A percentile compares a stretch with the other conserved stretches of the same genome.
These are phyloP conservation scores for Drosophila neotestacea DNA, from an alignment of 2,888 invertebrate genomes.

Conservation along the genomic window DNA sequence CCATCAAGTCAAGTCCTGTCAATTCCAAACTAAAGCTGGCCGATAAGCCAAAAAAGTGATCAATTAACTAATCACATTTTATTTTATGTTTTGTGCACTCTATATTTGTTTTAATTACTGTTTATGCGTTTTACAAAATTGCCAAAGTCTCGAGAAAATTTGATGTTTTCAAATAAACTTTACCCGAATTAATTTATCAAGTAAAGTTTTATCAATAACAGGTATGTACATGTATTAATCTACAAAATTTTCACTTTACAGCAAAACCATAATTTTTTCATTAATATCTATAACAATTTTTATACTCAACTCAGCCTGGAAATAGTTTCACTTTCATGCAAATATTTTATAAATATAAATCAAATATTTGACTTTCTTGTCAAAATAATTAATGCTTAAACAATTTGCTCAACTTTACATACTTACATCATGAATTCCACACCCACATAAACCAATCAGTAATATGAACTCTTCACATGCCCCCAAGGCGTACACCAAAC, in stretches of 20 bases:
- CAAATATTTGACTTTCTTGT: not conserved
- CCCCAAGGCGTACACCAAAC: constrained; percentile 22
- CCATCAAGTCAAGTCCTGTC: not conserved
- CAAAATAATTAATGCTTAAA: not conserved
- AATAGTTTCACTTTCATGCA: not conserved
- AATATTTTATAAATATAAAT: not conserved
- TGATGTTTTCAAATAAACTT: no score
- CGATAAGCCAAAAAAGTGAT: constrained; percentile 26
- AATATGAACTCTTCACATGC: constrained; percentile 14
- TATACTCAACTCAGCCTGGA: no score
- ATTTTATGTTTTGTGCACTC: not conserved
- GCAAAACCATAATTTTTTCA: no score
- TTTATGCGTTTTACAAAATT: not conserved
- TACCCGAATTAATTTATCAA: no score
- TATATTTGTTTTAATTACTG: not conserved
- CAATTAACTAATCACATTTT: not conserved
- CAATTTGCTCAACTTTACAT: not conserved
- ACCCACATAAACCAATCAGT: constrained; percentile 27
- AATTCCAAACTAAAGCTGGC: constrained; percentile 27
- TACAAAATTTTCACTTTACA: no score
- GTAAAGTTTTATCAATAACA: no score
- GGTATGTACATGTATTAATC: no score
- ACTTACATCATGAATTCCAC: constrained; percentile 3
- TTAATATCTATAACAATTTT: no score
- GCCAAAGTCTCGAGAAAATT: no score